Conservation (phyloP, 2,113 vertebrate species). For the Leucoraja erinaceus region DNA sequence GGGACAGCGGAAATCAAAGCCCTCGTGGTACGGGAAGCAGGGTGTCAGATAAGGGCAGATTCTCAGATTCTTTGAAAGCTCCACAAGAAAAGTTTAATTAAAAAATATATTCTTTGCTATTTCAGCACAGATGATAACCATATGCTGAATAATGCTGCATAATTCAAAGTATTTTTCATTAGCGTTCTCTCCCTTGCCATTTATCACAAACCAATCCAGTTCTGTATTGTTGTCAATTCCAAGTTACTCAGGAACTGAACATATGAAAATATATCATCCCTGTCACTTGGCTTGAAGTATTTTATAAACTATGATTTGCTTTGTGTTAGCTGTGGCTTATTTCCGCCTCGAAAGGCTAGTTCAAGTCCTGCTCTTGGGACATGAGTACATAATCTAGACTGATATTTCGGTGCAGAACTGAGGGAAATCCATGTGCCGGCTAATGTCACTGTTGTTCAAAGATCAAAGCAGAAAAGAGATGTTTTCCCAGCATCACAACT, state of each 20-base stretch:
- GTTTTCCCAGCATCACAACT: background rate
- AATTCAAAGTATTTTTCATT: background rate
- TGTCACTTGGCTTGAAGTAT: background rate
- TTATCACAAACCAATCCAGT: background rate
- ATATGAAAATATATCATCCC: background rate
- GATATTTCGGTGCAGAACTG: background rate
- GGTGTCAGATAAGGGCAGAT: background rate
- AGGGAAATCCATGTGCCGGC: background rate
- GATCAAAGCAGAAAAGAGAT: background rate
- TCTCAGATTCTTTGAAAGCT: background rate
- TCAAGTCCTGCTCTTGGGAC: background rate
- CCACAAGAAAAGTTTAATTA: background rate
- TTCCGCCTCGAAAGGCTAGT: background rate
- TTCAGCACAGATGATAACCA: background rate
- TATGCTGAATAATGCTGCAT: background rate
- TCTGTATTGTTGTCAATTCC: background rate
- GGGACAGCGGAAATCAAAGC: background rate
- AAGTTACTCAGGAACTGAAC: background rate
- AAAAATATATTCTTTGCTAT: background rate
- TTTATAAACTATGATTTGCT: background rate
- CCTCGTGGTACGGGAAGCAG: background rate
- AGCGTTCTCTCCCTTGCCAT: background rate
- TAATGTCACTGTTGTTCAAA: background rate
- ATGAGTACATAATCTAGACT: background rate
- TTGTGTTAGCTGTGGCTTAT: background rate